Evolutionary conservation across 2,888 invertebrate species (phyloP), one percentile per base, ranked within the genome.

Genomic region (Dasysyrphus tricinctus): DNA sequence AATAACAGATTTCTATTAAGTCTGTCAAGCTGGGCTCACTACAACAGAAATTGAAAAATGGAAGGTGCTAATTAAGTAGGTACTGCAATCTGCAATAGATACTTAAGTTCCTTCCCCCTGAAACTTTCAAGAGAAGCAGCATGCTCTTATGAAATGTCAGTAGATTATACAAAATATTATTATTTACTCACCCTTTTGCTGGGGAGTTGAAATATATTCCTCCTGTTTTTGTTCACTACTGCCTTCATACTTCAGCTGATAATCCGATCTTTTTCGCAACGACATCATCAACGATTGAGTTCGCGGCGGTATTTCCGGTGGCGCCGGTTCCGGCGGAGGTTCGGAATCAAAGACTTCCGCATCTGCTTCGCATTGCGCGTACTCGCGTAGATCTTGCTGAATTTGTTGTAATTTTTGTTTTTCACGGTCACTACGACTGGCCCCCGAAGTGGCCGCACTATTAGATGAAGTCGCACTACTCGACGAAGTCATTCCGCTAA

Each of bases 301-400:
- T 54, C 97, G 94, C n/a, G 97, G 97, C 44, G 97, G 97, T 69
- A 97, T 96, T 93, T 97, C 97, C 3, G 97, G 97, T 7, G 97
- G 97, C 67, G 97, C 97, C 2, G 97, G 97, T 90, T 97, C 97
- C 4, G 97, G 97, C 12, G 97, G 97, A 3, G 96, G 96, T 86
- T 96, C 96, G 88, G 89, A 89, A 65, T 90, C 91, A 34, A 89
- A 63, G 5, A 72, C 88, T 29, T 70, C 74, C 34, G 87, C 84
- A 70, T 89, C 87, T 70, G 86, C 76, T 70, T 80, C 82, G 94
- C 94, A 88, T 44, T 89, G 90, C 8, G 88, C 90, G 65, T 89
- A 90, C 47, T 91, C 89, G 24, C 89, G 90, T 80, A 90, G 78
- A 70, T 91, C 90, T 88, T 90, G 89, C 32, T 90, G 89, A 61